Percentiles rank a stretch among this genome's conserved stretches.
Conservation (phyloP, 2,113 vertebrate species). For the Psilopsiagon aymara region DNA sequence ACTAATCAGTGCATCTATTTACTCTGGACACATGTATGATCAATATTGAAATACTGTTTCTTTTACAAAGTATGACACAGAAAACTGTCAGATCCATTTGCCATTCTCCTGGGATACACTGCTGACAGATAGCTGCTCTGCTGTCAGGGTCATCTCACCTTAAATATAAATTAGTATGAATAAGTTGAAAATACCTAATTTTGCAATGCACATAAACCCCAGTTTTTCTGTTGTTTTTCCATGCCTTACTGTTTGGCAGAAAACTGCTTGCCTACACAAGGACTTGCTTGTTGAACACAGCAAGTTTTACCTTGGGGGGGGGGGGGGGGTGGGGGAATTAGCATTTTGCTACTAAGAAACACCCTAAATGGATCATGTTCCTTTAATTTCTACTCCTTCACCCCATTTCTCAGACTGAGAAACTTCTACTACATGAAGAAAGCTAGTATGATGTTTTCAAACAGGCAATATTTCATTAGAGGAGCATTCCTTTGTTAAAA, state of each 20-base stretch:
- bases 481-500: not conserved
- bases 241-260: not conserved
- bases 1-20: not conserved
- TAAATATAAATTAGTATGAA: not conserved
- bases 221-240: not conserved
- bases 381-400: not conserved
- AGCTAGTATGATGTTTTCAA: not conserved
- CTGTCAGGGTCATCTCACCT: not conserved
- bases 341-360: not conserved
- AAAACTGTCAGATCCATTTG: not conserved
- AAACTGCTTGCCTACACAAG: not conserved
- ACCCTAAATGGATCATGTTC: not conserved
- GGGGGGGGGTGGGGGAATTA: not conserved
- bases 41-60: not conserved
- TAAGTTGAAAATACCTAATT: not conserved
- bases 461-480: not conserved
- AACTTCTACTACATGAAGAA: not conserved
- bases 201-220: not conserved
- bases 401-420: not conserved
- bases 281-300: not conserved
- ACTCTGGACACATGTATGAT: not conserved
- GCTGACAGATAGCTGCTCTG: not conserved
- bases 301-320: not conserved
- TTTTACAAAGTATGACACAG: not conserved
- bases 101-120: not conserved